Evolutionary conservation across 1,140 invertebrate genomes (phyloP), one percentile per base, ranked within the genome.

Genomic region (Dendroctonus valens): DNA sequence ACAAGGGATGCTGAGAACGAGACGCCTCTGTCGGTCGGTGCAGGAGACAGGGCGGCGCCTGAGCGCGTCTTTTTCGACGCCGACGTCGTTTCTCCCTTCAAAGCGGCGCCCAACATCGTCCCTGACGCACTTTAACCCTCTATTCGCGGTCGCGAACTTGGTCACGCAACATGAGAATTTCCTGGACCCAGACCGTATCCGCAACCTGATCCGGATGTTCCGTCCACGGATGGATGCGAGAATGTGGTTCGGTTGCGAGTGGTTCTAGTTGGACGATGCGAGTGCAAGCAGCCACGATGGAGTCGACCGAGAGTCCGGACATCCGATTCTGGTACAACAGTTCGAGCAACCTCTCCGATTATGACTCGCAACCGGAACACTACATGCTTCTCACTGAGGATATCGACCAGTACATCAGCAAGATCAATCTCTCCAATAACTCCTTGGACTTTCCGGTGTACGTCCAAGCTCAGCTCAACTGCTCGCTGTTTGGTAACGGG

Each of bases 381-480:
- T 76, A 75, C 48, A 69, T 76, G 67, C 64, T 78, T 11, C 49
- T 74, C 26, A 74, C 74, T 58, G 73, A 77, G 62, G 77, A 78
- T 58, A 74, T 78, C 46, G 77, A 77, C 70, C 76, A 78, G 59
- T 78, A 75, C 64, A 76, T 76, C 49, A 75, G 61, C 51, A 75
- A 74, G 57, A 69, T 77, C 50, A 77, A 75, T 49, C 65, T 75
- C 15, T 58, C 69, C 41, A 75, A 73, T 63, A 68, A 72, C n/a
- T 57, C 60, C 7, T 9, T 14, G 67, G 71, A 49, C 51, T 59
- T 38, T 44, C 41, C 57, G 50, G 12, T 51, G 8, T 71, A 68
- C 51, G 72, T 72, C 38, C 58, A 66, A 9, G 69, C 74, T 51
- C 52, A 74, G 42, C 48, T 70, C 12, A 76, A 77, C 64, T 76